These are phyloP conservation scores for Styela clava DNA, from an alignment of 23 tunicate species.

Conservation along the genomic window DNA sequence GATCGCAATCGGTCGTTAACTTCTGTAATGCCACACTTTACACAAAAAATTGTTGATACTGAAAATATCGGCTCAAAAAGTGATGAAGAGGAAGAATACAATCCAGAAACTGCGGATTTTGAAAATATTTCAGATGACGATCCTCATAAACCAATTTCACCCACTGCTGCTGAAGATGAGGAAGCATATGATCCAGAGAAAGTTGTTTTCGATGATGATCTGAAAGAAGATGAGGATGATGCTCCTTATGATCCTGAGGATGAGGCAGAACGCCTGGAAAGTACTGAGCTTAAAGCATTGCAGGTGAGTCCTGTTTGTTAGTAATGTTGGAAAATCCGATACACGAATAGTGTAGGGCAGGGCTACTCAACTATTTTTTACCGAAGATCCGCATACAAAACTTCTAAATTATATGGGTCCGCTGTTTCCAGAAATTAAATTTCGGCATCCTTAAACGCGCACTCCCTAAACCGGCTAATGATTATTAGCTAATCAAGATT, in stretches of 20 bases:
- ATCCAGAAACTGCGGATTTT: constrained; percentile 51
- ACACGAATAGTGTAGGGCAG: constrained; percentile 56
- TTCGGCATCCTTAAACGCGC: too few species aligned
- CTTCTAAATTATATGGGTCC: too few species aligned
- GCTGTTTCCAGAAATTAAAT: too few species aligned
- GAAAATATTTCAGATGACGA: constrained; percentile 28
- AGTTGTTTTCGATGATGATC: constrained; percentile 49
- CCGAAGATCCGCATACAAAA: too few species aligned
- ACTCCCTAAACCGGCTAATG: too few species aligned
- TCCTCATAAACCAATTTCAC: not conserved
- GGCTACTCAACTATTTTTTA: too few species aligned
- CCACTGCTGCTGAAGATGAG: constrained; percentile 27
- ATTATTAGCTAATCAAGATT: too few species aligned
- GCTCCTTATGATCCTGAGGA: constrained; percentile 93
- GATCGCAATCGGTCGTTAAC: constrained; percentile 5
- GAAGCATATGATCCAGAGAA: constrained; percentile 76
- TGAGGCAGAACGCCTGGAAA: constrained; percentile 52
- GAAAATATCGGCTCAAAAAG: not conserved
- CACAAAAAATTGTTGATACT: constrained; percentile 1
- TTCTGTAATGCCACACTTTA: not conserved
- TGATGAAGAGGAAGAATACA: constrained; percentile 56
- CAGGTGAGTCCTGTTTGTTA: constrained; percentile 32
- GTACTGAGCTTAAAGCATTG: constrained; percentile 23
- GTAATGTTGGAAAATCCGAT: not conserved
- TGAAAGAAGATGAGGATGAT: constrained; percentile 37